Conservation (phyloP, 1,140 invertebrate genomes). For the Pristionchus pacificus region DNA sequence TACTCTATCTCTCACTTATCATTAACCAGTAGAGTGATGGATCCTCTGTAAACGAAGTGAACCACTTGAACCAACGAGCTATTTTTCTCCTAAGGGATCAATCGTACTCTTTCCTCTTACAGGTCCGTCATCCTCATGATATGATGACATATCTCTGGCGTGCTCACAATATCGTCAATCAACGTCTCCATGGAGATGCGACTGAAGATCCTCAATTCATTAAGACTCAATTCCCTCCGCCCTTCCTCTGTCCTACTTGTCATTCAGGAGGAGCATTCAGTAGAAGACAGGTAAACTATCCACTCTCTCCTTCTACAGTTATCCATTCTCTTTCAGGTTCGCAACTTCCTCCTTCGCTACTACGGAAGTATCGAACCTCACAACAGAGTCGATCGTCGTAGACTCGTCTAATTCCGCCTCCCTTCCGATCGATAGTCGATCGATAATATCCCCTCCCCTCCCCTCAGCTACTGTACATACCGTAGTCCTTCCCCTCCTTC, state of each 20-base stretch:
- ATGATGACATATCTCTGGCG: constrained; percentile 56
- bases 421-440: no score
- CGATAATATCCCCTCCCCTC: no score
- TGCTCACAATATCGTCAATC: constrained; percentile 57
- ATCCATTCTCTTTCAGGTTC: constrained; percentile 35
- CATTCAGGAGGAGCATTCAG: constrained; percentile 56
- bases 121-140: constrained; percentile 52
- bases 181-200: constrained; percentile 48
- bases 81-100: no score
- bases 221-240: constrained; percentile 55
- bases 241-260: constrained; percentile 55
- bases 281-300: constrained; percentile 38
- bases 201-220: constrained; percentile 57
- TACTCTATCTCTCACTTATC: no score
- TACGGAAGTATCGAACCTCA: constrained; percentile 48
- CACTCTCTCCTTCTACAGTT: not conserved
- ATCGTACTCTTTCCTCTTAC: no score
- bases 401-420: no score
- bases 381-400: constrained; percentile 31
- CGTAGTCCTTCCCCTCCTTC: no score
- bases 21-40: no score
- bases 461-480: no score
- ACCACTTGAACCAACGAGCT: no score
- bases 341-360: constrained; percentile 55
- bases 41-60: no score